phyloP scores from a whole-genome alignment of 1,140 invertebrate species.

The Adoxophyes honmai region DNA sequence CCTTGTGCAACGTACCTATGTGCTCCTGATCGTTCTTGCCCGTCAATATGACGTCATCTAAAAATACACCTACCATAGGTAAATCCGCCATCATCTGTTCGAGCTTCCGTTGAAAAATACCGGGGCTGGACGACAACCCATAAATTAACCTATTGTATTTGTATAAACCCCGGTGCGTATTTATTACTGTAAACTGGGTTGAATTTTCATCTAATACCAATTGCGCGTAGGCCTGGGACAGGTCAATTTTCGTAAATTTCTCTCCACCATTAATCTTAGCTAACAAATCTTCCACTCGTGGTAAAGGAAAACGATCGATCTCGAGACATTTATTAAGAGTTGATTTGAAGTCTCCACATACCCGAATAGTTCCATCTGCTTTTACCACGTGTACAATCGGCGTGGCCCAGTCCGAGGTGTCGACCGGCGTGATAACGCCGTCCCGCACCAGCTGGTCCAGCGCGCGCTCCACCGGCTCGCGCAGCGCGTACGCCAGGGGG shows the following conservation, averaged over 20 bases:
- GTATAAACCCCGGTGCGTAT: constrained; percentile 14
- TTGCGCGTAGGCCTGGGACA: constrained; percentile 15
- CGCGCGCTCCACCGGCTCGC: too few relatives aligned
- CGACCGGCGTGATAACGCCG: too few relatives aligned
- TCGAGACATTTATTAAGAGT: constrained; percentile 4
- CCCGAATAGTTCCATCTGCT: neutral
- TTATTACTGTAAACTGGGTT: constrained; percentile 2
- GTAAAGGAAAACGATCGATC: too few relatives aligned
- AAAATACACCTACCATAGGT: constrained; percentile 14
- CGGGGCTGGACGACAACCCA: neutral
- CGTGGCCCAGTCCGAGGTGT: too few relatives aligned
- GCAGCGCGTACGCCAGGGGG: neutral
- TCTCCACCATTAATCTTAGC: constrained; percentile 12
- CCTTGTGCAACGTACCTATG: constrained; percentile 14
- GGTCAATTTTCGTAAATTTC: constrained; percentile 12
- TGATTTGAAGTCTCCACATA: constrained; percentile 5
- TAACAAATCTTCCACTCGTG: too few relatives aligned
- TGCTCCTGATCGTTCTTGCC: constrained; percentile 3
- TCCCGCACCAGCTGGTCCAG: too few relatives aligned
- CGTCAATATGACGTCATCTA: constrained; percentile 16
- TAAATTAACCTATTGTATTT: constrained; percentile 16
- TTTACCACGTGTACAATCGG: neutral
- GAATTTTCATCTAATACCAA: constrained; percentile 11
- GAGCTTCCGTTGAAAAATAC: neutral
- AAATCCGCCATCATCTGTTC: constrained; percentile 17